Base-by-base conservation (phyloP, 2,113 vertebrate genomes). In the Poeciliopsis retropinna region DNA sequence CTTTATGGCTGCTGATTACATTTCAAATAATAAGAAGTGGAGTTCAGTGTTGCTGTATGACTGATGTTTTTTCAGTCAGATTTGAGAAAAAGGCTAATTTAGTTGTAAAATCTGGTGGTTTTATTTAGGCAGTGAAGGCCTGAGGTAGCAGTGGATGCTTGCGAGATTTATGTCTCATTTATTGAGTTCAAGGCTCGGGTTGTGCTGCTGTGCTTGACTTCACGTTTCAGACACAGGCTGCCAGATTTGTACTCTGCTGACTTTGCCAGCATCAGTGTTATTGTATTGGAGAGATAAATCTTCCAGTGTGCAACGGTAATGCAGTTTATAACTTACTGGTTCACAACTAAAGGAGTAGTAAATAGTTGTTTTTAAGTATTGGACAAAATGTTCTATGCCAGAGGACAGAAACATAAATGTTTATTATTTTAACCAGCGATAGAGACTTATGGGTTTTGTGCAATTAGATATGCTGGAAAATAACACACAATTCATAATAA, bases 81-180 rank as follows among this genome's bases (percentile, higher is more conserved):
- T 14, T 34, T 72, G 9, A 11, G 2, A 64, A 29, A 65, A 64
- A 63, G 13, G 2, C 32, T 69, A 51, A 63, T 25, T 31, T 34
- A 13, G 54, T 75, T 75, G 75, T 70, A 69, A 19, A 62, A 19
- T 11, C 15, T 64, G 19, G 44, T 27, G 44, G 68, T 44, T 73
- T 84, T 89, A 90, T 81, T 68, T 28, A 19, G 41, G 44, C 10
- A 11, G 30, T 65, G 62, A 71, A 74, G 79, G 82, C 60, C 34
- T 12, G 44, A 61, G 17, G 68, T 73, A 31, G 51, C 12, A 8
- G 32, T 72, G 63, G 78, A 78, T 57, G 70, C 70, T 37, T 76
- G n/a, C 3, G 70, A 81, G 80, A 83, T 83, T 4, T 70, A 73
- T 30, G 37, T 78, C 61, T 67, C 41, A 62, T 78, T 78, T 64